Conservation (phyloP, 1,140 invertebrate species). For the Schlechtendalia chinensis region DNA sequence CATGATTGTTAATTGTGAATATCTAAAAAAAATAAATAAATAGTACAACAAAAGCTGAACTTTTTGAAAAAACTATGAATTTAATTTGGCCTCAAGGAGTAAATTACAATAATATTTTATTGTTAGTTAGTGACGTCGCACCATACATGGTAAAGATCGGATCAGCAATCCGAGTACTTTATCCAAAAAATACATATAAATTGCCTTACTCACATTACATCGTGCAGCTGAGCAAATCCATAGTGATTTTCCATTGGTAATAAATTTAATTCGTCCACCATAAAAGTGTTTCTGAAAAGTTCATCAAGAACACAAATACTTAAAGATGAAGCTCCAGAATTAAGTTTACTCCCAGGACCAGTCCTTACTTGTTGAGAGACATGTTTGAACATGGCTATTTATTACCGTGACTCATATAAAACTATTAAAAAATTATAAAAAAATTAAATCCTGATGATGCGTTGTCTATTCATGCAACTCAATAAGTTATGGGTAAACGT, state of each 20-base stretch:
- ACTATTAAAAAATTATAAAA: conserved; percentile 5
- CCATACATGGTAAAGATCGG: neutral
- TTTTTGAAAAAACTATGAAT: neutral
- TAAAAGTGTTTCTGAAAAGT: neutral
- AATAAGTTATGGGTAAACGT: neutral
- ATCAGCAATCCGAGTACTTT: neutral
- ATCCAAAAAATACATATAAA: neutral
- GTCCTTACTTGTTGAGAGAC: neutral
- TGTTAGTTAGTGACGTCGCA: neutral
- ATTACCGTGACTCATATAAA: neutral
- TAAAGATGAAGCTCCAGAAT: neutral
- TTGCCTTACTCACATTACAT: neutral
- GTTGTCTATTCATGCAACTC: neutral
- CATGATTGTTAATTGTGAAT: neutral
- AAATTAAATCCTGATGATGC: neutral
- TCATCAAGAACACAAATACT: neutral
- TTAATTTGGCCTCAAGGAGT: neutral
- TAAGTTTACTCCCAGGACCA: neutral
- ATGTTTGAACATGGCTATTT: neutral
- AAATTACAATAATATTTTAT: neutral
- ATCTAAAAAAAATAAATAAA: neutral
- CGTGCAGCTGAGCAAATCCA: neutral
- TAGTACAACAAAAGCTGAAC: neutral
- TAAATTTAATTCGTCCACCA: neutral
- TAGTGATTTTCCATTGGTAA: neutral